Conservation (phyloP, 2,113 vertebrate species). For the Calypte anna region DNA sequence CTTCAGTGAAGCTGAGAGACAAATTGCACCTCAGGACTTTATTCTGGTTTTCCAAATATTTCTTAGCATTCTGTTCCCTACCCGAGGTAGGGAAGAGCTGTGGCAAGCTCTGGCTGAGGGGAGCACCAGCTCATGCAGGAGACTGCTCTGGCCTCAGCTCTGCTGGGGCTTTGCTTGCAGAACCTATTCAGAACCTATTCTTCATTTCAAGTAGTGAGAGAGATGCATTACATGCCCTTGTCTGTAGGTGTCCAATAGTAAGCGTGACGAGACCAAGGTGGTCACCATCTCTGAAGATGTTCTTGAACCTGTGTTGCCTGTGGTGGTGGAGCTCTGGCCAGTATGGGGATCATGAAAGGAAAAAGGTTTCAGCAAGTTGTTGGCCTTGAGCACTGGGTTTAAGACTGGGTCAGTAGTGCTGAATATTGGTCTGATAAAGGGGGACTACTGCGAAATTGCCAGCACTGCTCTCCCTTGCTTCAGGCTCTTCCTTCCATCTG, state of each 20-base stretch:
- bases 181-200: not conserved
- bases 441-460: not conserved
- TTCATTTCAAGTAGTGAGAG: not conserved
- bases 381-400: not conserved
- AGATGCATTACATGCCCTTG: not conserved
- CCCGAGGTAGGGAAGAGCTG: not conserved
- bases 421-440: not conserved
- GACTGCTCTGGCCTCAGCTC: not conserved
- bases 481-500: not conserved
- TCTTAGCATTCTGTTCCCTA: not conserved
- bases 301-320: not conserved
- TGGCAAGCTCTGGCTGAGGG: not conserved
- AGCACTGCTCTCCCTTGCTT: not conserved
- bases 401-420: not conserved
- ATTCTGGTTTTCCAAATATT: constrained; percentile 11
- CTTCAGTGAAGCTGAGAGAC: constrained; percentile 21
- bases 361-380: not conserved
- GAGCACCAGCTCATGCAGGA: not conserved
- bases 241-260: not conserved
- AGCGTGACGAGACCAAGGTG: not conserved
- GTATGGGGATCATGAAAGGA: not conserved
- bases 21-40: constrained; percentile 38
- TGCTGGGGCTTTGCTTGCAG: not conserved
- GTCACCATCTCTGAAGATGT: fast-evolving
- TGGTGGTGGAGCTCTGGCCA: not conserved